Base-by-base conservation (phyloP, 2,113 vertebrate genomes). In the Dicentrarchus labrax region DNA sequence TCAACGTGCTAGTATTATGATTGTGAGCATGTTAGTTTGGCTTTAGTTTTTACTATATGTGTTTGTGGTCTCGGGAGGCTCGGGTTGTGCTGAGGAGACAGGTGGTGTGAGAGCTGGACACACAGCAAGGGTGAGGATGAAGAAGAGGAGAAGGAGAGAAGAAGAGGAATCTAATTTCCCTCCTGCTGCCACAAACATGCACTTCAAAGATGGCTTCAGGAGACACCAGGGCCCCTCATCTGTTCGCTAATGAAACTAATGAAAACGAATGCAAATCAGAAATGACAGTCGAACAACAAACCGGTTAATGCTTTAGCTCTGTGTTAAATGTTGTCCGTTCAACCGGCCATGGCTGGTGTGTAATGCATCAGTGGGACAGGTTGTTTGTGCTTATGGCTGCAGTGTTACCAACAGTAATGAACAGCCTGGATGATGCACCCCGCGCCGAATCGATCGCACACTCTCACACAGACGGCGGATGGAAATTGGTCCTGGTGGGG, bases 401-500 rank as follows among this genome's bases (percentile, higher is more conserved):
- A 24, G 73, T 50, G 59, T 82, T 92, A 85, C 90, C 83, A 76
- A 43, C 82, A 60, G 84, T 94, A 93, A 94, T 92, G 86, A 94
- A 90, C 90, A 89, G 91, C 75, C 68, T 53, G 87, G 76, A 78
- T 75, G 90, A 85, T 19, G 75, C 60, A 15, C 86, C 59, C 84
- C 12, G 11, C 21, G 80, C 86, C 64, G 87, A 88, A 92, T 93
- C 85, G 90, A 93, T 93, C 66, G 45, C 75, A 11, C 82, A n/a
- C 89, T 69, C 84, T 86, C 86, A 85, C 89, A 89, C 90, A 93
- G 91, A 89, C 86, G 87, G 92, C 22, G 75, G 76, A 87, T 87
- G 86, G 89, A 91, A 91, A 94, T 93, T 89, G 88, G 88, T 86
- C 85, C 84, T 89, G 86, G 78, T 83, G 91, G 87, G 89, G 80